Evolutionary conservation across 64 coral and sea anemone species (phyloP), one percentile per base, ranked within the genome.

Genomic region (Platygyra sinensis): DNA sequence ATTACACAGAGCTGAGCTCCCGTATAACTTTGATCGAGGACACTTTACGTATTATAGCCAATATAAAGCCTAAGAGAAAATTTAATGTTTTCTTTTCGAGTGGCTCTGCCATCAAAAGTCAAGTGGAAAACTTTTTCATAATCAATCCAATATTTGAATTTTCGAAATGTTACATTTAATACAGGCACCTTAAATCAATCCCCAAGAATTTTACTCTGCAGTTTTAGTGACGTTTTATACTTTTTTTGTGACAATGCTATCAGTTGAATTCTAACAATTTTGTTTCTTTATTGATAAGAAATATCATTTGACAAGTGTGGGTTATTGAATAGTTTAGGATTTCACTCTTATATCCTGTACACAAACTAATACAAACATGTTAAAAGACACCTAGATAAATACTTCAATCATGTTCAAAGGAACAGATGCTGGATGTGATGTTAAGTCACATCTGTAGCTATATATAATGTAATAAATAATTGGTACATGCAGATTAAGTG

Each of bases 91-190:
- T 85, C 18, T 17, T 85, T 25, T 71, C 39, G 38, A 85, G 81
- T 85, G 81, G 81, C 62, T 67, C 22, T 30, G 30, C 39, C 63
- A 85, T 85, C 81, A 52, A 85, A 9, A 71, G 42, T 85, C 81
- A 85, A 85, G 81, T 85, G 81, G 62, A 46, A 71, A 85, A 85
- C 62, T 69, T 69, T 85, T 85, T 42, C 63, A n/a, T 85, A 85
- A 72, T 72, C 81, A 31, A 51, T 72, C 60, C 67, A 64, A 85
- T 85, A 85, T 85, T 85, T 24, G 62, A 24, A 85, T 72, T 31
- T 83, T 42, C 32, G 24, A 22, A 4, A 65, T 83, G 80, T 85
- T 85, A 61, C 78, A 80, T 80, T 61, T 29, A 62, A 39, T 77
- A 54, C 75, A 46, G 16, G 17, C 57, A 22, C 75, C 22, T 20